Conservation (phyloP, 2,113 vertebrate species). For the Eira barbara region DNA sequence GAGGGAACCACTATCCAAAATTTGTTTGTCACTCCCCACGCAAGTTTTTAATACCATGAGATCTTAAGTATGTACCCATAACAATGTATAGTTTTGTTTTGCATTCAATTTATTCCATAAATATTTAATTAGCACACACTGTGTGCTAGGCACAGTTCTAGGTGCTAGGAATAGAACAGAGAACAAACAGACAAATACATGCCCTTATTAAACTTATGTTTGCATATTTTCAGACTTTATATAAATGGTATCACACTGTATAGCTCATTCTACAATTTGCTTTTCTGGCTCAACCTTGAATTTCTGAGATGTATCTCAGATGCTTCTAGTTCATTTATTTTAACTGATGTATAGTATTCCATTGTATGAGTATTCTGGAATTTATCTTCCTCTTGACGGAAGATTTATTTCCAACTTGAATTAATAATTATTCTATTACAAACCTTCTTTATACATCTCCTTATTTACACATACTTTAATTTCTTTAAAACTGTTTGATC, state of each 20-base stretch:
- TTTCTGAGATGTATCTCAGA: slow-evolving; percentile 32
- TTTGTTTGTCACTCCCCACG: slow-evolving; percentile 38
- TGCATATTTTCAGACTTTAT: slow-evolving; percentile 57
- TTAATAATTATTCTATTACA: background rate
- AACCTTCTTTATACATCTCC: slow-evolving; percentile 3
- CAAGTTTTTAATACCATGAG: slow-evolving; percentile 47
- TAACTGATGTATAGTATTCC: slow-evolving; percentile 73
- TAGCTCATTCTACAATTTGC: slow-evolving; percentile 39
- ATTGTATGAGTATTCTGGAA: slow-evolving; percentile 24
- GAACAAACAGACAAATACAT: slow-evolving; percentile 28
- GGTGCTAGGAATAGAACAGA: slow-evolving; percentile 40
- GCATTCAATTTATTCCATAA: slow-evolving; percentile 12
- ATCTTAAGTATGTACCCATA: background rate
- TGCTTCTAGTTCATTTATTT: slow-evolving; percentile 43
- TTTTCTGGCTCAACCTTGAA: slow-evolving; percentile 47
- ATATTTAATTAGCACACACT: slow-evolving; percentile 24
- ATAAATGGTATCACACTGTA: slow-evolving; percentile 70
- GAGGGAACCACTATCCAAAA: slow-evolving; percentile 74
- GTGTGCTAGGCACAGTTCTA: slow-evolving; percentile 4
- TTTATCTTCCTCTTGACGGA: slow-evolving; percentile 3
- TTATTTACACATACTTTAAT: background rate
- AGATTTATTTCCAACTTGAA: slow-evolving; percentile 13
- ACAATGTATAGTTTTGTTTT: slow-evolving; percentile 35
- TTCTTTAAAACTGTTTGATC: background rate
- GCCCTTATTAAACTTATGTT: slow-evolving; percentile 26